Conservation (phyloP, 2,888 invertebrate species). For the Caenorhabditis imperialis region DNA sequence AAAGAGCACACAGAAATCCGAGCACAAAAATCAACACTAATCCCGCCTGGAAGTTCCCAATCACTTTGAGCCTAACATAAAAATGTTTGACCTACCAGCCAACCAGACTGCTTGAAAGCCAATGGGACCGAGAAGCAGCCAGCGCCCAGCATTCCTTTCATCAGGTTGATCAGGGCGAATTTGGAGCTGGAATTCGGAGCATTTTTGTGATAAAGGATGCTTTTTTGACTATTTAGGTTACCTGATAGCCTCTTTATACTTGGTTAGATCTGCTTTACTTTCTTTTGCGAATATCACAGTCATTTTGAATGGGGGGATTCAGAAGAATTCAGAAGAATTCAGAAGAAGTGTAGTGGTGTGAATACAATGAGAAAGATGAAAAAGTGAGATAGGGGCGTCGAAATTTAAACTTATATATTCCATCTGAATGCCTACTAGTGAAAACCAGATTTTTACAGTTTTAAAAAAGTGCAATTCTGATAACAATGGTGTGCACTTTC, state of each 20-base stretch:
- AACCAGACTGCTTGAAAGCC: constrained; percentile 75
- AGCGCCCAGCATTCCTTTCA: constrained; percentile 76
- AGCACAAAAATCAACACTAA: constrained; percentile 69
- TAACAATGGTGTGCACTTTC: no score
- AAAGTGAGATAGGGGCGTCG: no score
- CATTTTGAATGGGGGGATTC: constrained; percentile 8
- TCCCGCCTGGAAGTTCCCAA: constrained; percentile 64
- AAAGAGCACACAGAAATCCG: constrained; percentile 71
- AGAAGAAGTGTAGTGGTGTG: no score
- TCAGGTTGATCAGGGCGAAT: constrained; percentile 68
- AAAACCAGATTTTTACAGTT: no score
- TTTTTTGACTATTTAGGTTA: background rate
- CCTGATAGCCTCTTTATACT: constrained; percentile 38
- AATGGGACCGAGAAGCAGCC: constrained; percentile 75
- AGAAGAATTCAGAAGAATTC: constrained; percentile 12
- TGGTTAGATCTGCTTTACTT: constrained; percentile 20
- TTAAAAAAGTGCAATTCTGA: no score
- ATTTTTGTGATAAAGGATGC: background rate
- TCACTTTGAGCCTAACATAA: background rate
- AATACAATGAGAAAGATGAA: no score
- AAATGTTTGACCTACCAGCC: constrained; percentile 59
- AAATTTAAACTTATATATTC: no score
- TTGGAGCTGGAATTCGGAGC: constrained; percentile 60
- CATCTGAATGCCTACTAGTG: no score
- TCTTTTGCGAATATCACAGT: constrained; percentile 35